A percentile compares a stretch with the other conserved stretches of the same genome.
Evolutionary conservation across 2,888 invertebrate genomes (phyloP).

Genomic region (Silvanus unidentatus): DNA sequence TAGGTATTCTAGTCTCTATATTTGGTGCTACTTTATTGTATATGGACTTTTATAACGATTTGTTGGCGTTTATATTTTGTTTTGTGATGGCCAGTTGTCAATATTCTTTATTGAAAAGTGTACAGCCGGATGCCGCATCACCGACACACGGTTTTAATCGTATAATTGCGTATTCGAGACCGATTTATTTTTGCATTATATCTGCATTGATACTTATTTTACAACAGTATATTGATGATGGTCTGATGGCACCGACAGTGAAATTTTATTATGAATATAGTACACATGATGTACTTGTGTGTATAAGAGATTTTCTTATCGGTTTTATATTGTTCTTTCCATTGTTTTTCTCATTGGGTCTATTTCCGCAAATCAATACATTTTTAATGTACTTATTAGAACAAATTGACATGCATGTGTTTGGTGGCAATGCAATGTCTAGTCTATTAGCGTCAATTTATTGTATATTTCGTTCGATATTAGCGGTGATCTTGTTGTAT

Average conservation of each 20-base stretch:
- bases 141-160: slow-evolving; percentile 97
- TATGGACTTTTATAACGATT: slow-evolving; percentile 82
- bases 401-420: slow-evolving; percentile 86
- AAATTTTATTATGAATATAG: slow-evolving; percentile 5
- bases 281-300: slow-evolving; percentile 54
- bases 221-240: slow-evolving; percentile 42
- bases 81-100: slow-evolving; percentile 97
- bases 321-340: slow-evolving; percentile 86
- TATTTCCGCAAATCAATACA: slow-evolving; percentile 96
- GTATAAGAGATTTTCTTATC: slow-evolving; percentile 68
- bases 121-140: slow-evolving; percentile 97
- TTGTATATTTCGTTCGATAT: slow-evolving; percentile 71
- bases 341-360: slow-evolving; percentile 86
- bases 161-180: slow-evolving; percentile 87
- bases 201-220: slow-evolving; percentile 47
- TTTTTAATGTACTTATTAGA: slow-evolving; percentile 95
- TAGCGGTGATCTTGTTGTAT: slow-evolving; percentile 74
- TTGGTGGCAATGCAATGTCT: slow-evolving; percentile 83
- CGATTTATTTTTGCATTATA: slow-evolving; percentile 88
- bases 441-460: slow-evolving; percentile 79
- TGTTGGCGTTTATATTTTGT: slow-evolving; percentile 91
- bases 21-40: slow-evolving; percentile 79
- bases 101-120: slow-evolving; percentile 93
- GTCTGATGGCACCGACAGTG: slow-evolving; percentile 26
- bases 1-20: slow-evolving; percentile 80